These are phyloP conservation scores for Casuarius casuarius DNA, from an alignment of 2,113 vertebrate genomes.

Conservation along the genomic window DNA sequence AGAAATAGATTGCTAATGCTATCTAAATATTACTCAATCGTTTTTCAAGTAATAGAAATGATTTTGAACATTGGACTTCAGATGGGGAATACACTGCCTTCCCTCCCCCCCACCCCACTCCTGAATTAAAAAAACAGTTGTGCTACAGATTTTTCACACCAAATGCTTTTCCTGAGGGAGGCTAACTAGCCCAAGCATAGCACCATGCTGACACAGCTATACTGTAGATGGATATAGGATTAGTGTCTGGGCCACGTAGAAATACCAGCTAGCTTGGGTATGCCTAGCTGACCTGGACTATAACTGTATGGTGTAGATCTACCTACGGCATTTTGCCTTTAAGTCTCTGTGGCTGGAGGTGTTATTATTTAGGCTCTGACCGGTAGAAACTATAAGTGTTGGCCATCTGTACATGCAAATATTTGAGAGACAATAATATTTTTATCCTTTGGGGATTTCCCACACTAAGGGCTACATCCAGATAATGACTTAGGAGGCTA, in stretches of 20 bases:
- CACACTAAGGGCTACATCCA: background rate
- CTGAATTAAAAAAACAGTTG: background rate
- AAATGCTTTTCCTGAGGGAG: background rate
- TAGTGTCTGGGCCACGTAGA: background rate
- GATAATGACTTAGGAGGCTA: background rate
- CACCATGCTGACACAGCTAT: background rate
- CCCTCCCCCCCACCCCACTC: background rate
- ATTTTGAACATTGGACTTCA: background rate
- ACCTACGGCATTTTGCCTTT: background rate
- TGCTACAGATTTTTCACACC: background rate
- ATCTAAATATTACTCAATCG: background rate
- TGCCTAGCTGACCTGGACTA: background rate
- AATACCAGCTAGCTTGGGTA: background rate
- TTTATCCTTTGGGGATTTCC: background rate
- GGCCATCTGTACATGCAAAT: background rate
- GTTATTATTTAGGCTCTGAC: background rate
- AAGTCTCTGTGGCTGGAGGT: background rate
- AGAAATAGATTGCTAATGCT: background rate
- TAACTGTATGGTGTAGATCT: background rate
- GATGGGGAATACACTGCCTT: accelerated
- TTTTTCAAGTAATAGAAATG: background rate
- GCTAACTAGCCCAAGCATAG: background rate
- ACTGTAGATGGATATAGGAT: background rate
- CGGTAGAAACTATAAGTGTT: background rate
- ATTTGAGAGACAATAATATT: background rate